Base-by-base conservation (phyloP, 2,888 invertebrate species). In the Polyploca ridens region DNA sequence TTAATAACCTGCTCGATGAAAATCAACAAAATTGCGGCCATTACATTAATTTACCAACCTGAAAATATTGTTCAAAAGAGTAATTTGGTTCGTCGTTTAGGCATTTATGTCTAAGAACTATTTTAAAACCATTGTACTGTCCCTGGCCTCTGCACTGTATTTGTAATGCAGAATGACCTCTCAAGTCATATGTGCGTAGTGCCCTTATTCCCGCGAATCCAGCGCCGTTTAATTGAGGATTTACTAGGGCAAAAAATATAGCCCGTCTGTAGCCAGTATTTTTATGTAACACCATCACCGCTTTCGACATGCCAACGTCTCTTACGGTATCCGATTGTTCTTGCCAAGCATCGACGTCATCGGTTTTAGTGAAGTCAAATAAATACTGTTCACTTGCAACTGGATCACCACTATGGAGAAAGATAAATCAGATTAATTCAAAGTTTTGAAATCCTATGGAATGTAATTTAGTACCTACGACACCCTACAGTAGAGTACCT, bases 151-250 rank as follows among this genome's bases (percentile, higher is more conserved):
- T 90, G 70, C 95, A 95, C 66, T 84, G 86, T 11, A 96, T 83
- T 76, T 94, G 90, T 27, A 96, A 82, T 69, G 91, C 90, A 0
- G 88, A 86, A 72, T 90, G 93, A 11, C 88, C 89, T 0, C 90
- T 87, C 6, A 96, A 84, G 78, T 96, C 85, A 65, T 95, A 91
- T 33, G 87, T 79, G 10, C 89, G 91, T 14, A 87, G 75, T n/a
- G 91, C 94, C 68, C 95, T 84, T 68, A 95, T 91, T 13, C 96
- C 96, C 41, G 96, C 96, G 82, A 96, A 96, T 1, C 96, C 95
- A 33, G 96, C 96, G 0, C 96, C 96, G 71, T 96, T 96, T 10
- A 94, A 90, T 85, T 96, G 96, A 5, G 96, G 96, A 79, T 96
- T 96, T 33, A 96, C 79, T 62, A 96, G 84, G 4, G 95, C 94